phyloP scores from a whole-genome alignment of 2,797 vertebrate species.

The Chaunax sp. region DNA sequence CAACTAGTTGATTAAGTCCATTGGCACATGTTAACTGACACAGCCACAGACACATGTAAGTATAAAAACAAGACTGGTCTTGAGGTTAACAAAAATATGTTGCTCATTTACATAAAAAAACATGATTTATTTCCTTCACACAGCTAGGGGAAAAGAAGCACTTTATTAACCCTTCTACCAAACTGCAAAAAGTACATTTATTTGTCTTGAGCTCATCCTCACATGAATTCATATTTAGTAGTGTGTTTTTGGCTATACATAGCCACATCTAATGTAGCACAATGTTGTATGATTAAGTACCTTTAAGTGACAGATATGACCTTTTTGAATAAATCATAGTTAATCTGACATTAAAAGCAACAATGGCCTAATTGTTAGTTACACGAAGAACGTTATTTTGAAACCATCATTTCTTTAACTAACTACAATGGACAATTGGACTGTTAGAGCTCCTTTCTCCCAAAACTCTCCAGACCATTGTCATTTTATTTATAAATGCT shows the following conservation, averaged over 20 bases:
- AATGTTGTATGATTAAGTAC: constrained; percentile 10
- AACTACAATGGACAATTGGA: constrained; percentile 3
- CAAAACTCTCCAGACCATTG: not conserved
- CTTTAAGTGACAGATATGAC: not conserved
- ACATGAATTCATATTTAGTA: not conserved
- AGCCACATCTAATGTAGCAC: constrained; percentile 1
- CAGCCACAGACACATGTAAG: constrained; percentile 13
- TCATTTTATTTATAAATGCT: constrained; percentile 13
- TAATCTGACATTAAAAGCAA: constrained; percentile 6
- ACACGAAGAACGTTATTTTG: constrained; percentile 1
- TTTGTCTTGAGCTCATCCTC: not conserved
- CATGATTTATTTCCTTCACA: constrained; percentile 32
- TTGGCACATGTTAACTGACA: constrained; percentile 53
- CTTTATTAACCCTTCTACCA: not conserved
- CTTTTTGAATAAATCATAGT: too few species aligned
- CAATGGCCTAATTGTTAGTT: not conserved
- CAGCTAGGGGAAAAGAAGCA: constrained; percentile 16
- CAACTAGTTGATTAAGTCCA: constrained; percentile 27
- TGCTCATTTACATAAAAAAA: constrained; percentile 56
- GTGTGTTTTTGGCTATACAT: constrained; percentile 1
- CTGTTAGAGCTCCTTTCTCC: not conserved
- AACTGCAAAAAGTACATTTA: constrained; percentile 12
- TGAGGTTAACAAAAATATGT: constrained; percentile 30
- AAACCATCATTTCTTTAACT: constrained; percentile 14
- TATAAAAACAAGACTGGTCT: constrained; percentile 27